phyloP scores from a whole-genome alignment of 2,888 invertebrate genomes.

The Caradrina clavipalpis region DNA sequence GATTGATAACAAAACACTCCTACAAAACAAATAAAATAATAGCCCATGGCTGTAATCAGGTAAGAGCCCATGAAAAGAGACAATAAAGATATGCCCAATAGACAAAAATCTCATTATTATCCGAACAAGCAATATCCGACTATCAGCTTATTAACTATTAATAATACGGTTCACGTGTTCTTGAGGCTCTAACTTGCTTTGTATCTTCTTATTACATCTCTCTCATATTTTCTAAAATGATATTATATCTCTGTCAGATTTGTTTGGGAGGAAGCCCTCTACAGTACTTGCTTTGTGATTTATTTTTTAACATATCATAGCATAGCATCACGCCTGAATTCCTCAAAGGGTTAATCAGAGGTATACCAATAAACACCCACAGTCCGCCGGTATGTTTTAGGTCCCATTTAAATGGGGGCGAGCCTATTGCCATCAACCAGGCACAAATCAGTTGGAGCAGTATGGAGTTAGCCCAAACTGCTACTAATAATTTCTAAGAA shows the following conservation, averaged over 20 bases:
- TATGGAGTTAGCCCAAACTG: too few species aligned
- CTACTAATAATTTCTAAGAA: too few species aligned
- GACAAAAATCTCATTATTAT: conserved; percentile 33
- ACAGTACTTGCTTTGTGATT: background rate
- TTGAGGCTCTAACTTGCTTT: conserved; percentile 1
- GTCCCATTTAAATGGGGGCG: too few species aligned
- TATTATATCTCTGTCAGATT: conserved; percentile 15
- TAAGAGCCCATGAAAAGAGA: background rate
- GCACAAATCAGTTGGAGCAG: too few species aligned
- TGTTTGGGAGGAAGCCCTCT: background rate
- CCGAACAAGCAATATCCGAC: conserved; percentile 37
- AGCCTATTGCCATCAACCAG: too few species aligned
- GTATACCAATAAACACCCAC: too few species aligned
- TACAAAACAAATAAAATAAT: background rate
- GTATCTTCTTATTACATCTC: conserved; percentile 2
- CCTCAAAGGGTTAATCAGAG: too few species aligned
- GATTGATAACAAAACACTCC: background rate
- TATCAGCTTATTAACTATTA: conserved; percentile 27
- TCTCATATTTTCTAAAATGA: conserved; percentile 5
- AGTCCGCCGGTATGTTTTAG: too few species aligned
- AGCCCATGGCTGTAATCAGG: background rate
- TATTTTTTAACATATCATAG: background rate
- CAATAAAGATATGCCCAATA: conserved; percentile 6
- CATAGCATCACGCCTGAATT: too few species aligned
- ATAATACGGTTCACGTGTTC: conserved; percentile 19